These are phyloP conservation scores for Cephalopholis sonnerati DNA, from an alignment of 2,113 vertebrate genomes.

Conservation along the genomic window DNA sequence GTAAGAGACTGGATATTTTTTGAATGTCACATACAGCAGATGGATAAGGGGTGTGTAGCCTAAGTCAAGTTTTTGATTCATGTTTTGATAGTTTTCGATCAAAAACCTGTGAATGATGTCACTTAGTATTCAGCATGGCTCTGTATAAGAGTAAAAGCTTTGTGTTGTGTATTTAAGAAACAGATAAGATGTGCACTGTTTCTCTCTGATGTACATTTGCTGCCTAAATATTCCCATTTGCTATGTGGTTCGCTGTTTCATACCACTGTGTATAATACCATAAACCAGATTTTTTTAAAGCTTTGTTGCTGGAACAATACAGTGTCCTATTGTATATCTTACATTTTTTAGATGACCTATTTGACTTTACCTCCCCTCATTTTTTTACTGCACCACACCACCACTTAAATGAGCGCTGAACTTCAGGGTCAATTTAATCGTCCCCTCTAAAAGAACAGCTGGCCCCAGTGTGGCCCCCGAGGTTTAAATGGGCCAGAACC, in stretches of 20 bases:
- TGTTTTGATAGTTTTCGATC: neutral
- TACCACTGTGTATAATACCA: neutral
- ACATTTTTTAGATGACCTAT: neutral
- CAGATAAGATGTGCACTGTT: neutral
- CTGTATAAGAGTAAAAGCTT: neutral
- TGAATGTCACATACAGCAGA: neutral
- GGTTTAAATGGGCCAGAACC: slow-evolving; percentile 11
- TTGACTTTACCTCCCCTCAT: neutral
- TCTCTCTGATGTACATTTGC: neutral
- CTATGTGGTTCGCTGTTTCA: neutral
- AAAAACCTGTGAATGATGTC: neutral
- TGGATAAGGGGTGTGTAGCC: neutral
- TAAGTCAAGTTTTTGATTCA: neutral
- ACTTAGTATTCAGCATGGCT: neutral
- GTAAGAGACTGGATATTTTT: neutral
- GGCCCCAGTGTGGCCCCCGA: neutral
- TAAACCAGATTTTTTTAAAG: neutral
- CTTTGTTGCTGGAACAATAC: too few relatives aligned
- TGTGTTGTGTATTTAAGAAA: neutral
- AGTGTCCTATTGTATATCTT: neutral
- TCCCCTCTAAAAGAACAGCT: slow-evolving; percentile 11
- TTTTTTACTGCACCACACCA: neutral
- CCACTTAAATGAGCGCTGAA: neutral
- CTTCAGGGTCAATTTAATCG: slow-evolving; percentile 15
- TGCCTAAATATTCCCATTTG: neutral